A percentile compares a stretch with the other conserved stretches of the same genome.
Conservation (phyloP, 2,797 vertebrate genomes). For the Bothrops alternatus region DNA sequence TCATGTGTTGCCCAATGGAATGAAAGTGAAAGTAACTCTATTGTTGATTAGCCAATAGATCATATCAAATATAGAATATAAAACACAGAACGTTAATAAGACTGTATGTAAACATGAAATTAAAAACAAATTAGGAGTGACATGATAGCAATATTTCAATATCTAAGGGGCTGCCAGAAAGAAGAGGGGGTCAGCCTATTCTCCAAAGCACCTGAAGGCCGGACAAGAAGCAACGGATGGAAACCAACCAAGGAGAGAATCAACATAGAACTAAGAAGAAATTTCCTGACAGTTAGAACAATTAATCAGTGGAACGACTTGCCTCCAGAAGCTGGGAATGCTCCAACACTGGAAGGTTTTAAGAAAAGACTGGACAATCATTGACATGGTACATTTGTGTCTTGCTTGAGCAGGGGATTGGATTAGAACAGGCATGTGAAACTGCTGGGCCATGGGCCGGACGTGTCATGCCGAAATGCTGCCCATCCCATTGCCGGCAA, state of each 20-base stretch:
- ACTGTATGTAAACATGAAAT: background rate
- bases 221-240: background rate
- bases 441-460: accelerated
- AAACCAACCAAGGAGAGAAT: background rate
- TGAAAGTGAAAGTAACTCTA: background rate
- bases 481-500: too few relatives aligned
- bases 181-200: background rate
- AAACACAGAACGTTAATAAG: background rate
- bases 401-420: background rate
- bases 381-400: background rate
- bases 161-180: background rate
- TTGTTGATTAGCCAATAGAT: background rate
- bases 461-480: too few relatives aligned
- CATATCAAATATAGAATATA: background rate
- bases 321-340: background rate
- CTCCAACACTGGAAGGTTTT: background rate
- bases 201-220: background rate
- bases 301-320: background rate
- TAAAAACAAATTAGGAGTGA: background rate
- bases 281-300: background rate
- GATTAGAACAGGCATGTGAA: background rate
- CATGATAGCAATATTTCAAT: background rate
- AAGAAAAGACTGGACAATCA: background rate
- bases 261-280: background rate
- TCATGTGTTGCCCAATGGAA: background rate